Percentiles rank a stretch among this genome's conserved stretches.
phyloP scores from a whole-genome alignment of 2,888 invertebrate genomes.

The Chloromyia formosa region DNA sequence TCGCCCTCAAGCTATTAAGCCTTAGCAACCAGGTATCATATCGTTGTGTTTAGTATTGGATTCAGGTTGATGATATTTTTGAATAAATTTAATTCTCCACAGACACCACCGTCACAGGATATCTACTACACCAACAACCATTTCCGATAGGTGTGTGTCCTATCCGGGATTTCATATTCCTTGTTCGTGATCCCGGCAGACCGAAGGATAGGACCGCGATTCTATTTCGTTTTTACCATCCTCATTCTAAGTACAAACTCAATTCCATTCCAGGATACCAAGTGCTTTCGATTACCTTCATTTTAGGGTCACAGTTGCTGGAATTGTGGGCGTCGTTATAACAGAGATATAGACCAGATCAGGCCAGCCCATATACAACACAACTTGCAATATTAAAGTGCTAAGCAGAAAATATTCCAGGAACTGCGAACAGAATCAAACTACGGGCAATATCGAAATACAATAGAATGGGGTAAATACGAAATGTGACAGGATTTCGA shows the following conservation, averaged over 20 bases:
- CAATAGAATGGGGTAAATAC: conserved; percentile 4
- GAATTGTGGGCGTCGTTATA: background rate
- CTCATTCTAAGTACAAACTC: conserved; percentile 20
- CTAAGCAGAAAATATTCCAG: background rate
- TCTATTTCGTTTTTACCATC: background rate
- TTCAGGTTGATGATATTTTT: conserved; percentile 35
- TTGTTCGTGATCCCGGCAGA: background rate
- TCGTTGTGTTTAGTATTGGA: conserved; percentile 28
- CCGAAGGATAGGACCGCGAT: background rate
- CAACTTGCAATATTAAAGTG: background rate
- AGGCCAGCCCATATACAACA: background rate
- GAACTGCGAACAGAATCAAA: background rate
- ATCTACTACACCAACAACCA: conserved; percentile 13
- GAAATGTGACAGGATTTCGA: background rate
- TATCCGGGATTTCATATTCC: background rate
- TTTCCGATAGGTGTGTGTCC: conserved; percentile 5
- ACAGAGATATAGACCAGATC: background rate
- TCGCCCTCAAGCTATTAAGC: conserved; percentile 15
- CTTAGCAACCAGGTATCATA: conserved; percentile 7
- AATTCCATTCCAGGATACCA: conserved; percentile 25
- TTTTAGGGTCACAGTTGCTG: conserved; percentile 22
- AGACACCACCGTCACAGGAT: background rate
- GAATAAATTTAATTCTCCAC: conserved; percentile 44
- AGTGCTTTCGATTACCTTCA: conserved; percentile 43
- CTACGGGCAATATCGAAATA: background rate